Conservation (phyloP, 2,113 vertebrate species). For the Garra rufa region DNA sequence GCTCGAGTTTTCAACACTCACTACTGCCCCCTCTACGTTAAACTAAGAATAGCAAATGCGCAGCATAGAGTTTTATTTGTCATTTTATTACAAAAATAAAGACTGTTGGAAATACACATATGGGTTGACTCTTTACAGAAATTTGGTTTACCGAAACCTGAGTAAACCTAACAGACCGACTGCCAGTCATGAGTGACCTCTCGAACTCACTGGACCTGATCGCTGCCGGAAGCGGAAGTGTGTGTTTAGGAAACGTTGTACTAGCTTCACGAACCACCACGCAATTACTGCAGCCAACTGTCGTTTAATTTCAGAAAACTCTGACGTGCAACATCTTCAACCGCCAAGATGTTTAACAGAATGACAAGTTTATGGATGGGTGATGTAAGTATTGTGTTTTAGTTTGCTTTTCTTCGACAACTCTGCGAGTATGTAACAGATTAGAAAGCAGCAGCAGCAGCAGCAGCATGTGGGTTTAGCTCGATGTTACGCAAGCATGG, state of each 20-base stretch:
- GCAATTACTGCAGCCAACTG: neutral
- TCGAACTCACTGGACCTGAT: neutral
- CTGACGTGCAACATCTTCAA: neutral
- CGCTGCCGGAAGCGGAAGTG: slow-evolving; percentile 28
- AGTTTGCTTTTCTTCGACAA: neutral
- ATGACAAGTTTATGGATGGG: slow-evolving; percentile 84
- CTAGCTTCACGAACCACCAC: neutral
- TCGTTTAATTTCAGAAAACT: neutral
- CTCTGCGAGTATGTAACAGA: neutral
- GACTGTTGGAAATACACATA: neutral
- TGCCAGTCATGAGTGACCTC: neutral
- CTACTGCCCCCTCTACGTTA: slow-evolving; percentile 3
- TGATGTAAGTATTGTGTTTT: slow-evolving; percentile 69
- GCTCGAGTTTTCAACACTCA: neutral
- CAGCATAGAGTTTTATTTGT: neutral
- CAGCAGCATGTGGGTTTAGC: slow-evolving; percentile 12
- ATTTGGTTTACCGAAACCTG: neutral
- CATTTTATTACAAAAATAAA: neutral
- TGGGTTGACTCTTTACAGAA: neutral
- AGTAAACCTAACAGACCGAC: neutral
- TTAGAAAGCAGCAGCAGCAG: neutral
- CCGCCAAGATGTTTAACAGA: slow-evolving; percentile 77
- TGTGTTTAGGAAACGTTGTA: neutral
- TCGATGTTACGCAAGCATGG: neutral
- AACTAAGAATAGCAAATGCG: neutral